phyloP scores from a whole-genome alignment of 2,113 vertebrate genomes.

The Guaruba guarouba region DNA sequence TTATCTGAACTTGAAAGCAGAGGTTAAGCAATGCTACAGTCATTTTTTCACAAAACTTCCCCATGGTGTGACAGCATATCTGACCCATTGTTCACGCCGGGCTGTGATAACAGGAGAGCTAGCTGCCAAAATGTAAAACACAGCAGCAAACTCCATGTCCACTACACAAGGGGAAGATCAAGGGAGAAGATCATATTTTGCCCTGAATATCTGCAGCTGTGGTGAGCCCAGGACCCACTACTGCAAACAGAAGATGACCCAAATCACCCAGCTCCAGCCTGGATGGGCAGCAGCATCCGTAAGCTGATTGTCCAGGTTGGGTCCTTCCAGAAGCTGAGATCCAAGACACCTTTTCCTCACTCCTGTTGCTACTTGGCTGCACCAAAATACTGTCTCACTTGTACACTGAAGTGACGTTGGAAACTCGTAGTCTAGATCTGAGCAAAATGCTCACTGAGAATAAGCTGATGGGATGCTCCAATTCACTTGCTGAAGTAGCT shows the following conservation, averaged over 20 bases:
- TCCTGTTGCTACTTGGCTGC: neutral
- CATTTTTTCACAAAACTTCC: neutral
- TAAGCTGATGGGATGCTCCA: neutral
- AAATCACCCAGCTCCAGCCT: neutral
- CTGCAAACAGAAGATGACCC: neutral
- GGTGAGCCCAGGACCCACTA: neutral
- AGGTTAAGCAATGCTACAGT: neutral
- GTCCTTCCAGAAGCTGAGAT: neutral
- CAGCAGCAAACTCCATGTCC: neutral
- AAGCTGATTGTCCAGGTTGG: neutral
- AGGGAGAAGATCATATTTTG: neutral
- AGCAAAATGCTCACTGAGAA: neutral
- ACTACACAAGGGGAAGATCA: neutral
- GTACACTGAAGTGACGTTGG: neutral
- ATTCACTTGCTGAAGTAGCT: neutral
- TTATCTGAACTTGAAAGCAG: neutral
- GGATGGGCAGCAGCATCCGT: neutral
- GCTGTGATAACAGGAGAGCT: neutral
- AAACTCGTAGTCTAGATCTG: neutral
- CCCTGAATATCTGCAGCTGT: neutral
- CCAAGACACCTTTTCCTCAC: neutral
- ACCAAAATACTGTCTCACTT: neutral
- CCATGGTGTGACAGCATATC: accelerated
- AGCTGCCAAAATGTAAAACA: accelerated
- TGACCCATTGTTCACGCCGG: neutral